Conservation (phyloP, 2,888 invertebrate species). For the Leptothorax acervorum region DNA sequence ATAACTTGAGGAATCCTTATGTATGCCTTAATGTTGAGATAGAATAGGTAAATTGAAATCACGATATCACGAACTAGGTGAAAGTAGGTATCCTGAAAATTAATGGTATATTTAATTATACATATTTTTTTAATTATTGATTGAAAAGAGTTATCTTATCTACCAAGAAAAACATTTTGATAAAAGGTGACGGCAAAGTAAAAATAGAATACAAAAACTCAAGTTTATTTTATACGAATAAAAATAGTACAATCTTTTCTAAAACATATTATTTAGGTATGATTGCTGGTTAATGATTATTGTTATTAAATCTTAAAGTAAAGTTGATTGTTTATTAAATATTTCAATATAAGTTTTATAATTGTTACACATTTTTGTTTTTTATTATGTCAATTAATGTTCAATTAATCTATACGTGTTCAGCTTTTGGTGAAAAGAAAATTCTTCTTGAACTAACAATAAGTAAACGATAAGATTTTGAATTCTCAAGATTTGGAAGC, state of each 20-base stretch:
- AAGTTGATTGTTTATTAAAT: background rate
- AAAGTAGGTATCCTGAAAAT: conserved; percentile 39
- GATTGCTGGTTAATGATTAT: background rate
- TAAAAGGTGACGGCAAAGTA: background rate
- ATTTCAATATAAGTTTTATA: background rate
- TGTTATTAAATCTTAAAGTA: background rate
- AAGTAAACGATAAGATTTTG: background rate
- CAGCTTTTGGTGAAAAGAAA: background rate
- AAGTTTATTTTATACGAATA: background rate
- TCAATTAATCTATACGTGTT: background rate
- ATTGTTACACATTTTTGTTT: background rate
- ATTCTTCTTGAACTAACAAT: background rate
- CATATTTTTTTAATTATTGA: background rate
- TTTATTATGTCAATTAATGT: background rate
- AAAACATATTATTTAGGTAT: background rate
- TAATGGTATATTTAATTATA: background rate
- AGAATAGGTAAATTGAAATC: conserved; percentile 71
- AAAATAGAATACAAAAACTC: background rate
- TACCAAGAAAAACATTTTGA: background rate
- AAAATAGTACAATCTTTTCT: background rate
- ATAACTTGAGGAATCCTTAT: conserved; percentile 78
- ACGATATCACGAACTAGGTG: conserved; percentile 57
- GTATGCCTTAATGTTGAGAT: conserved; percentile 64
- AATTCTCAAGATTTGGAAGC: conserved; percentile 40
- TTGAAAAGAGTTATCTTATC: background rate